Percentiles rank a stretch among this genome's conserved stretches.
Conservation (phyloP, 2,797 vertebrate species). For the Malurus leucopterus region DNA sequence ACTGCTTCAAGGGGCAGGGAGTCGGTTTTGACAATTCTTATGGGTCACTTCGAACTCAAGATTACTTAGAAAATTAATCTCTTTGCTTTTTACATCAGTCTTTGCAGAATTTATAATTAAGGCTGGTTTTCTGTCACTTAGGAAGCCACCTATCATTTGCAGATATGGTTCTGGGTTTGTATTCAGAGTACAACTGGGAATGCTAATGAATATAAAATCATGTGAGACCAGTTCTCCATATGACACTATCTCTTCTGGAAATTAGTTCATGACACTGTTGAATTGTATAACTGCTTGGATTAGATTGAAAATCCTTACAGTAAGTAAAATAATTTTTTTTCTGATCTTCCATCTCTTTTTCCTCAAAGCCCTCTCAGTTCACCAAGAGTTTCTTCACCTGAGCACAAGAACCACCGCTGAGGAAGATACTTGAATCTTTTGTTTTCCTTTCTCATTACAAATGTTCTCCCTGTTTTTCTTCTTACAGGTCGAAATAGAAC, state of each 20-base stretch:
- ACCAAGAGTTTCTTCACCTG: not conserved
- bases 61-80: not conserved
- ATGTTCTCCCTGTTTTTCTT: slow-evolving; percentile 21
- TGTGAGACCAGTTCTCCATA: not conserved
- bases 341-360: not conserved
- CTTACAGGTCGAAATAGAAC: slow-evolving; percentile 84
- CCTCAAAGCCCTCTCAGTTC: not conserved
- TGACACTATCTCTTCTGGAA: not conserved
- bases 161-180: not conserved
- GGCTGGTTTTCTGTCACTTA: not conserved
- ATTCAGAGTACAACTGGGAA: not conserved
- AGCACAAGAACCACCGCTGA: not conserved
- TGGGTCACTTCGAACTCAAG: not conserved
- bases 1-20: not conserved
- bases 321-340: not conserved
- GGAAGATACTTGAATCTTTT: not conserved
- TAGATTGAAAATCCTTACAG: not conserved
- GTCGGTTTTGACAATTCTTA: not conserved
- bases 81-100: not conserved
- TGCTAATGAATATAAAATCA: not conserved
- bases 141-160: not conserved
- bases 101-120: not conserved
- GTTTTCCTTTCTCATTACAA: not conserved
- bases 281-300: not conserved
- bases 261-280: not conserved